Evolutionary conservation across 2,113 vertebrate species (phyloP).

Genomic region (Camelus dromedarius): DNA sequence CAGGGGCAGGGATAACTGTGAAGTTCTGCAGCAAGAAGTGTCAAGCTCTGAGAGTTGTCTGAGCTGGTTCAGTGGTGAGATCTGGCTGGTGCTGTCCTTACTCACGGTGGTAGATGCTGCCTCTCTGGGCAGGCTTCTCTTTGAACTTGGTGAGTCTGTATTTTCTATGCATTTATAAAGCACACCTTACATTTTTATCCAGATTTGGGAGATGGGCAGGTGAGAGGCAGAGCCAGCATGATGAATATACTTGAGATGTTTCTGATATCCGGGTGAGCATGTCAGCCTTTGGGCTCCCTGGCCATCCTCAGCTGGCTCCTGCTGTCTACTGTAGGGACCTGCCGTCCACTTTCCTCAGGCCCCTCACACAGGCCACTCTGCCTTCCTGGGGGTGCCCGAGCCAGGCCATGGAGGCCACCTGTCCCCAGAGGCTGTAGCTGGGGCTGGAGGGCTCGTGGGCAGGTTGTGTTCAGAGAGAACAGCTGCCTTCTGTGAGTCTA

Average conservation of each 20-base stretch:
- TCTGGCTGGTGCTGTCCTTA: no score
- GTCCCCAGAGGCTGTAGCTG: neutral
- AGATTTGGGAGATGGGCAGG: neutral
- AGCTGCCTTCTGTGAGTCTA: neutral
- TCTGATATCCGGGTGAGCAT: neutral
- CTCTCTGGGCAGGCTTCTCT: neutral
- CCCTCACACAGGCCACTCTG: neutral
- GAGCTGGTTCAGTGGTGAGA: fast-evolving
- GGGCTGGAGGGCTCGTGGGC: neutral
- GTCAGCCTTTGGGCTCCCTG: neutral
- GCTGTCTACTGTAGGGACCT: neutral
- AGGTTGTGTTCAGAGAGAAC: neutral
- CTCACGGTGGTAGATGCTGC: neutral
- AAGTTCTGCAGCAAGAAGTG: neutral
- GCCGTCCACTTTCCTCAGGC: neutral
- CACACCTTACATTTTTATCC: neutral
- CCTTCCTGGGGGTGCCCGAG: neutral
- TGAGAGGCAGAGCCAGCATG: neutral
- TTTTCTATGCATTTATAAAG: neutral
- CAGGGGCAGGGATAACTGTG: no score
- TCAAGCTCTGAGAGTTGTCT: neutral
- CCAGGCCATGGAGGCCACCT: neutral
- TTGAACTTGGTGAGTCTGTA: neutral
- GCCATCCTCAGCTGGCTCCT: neutral
- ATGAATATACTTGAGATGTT: neutral